Percentiles rank a stretch among this genome's conserved stretches.
Evolutionary conservation across 2,797 vertebrate genomes (phyloP).

Genomic region (Enteromius anoplus): DNA sequence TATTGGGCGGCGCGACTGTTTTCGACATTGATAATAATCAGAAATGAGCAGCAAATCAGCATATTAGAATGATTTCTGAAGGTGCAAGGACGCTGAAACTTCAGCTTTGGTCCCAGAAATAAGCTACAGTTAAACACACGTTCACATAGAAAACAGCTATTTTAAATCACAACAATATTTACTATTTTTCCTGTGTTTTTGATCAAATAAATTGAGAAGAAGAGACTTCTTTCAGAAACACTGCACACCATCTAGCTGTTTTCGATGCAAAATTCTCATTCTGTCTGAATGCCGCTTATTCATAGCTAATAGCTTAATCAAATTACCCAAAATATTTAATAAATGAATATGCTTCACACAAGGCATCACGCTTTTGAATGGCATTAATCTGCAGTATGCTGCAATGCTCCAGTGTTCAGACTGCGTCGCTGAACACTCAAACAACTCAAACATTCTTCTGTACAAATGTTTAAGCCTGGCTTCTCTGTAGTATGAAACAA

Average conservation of each 20-base stretch:
- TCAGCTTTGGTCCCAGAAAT: background rate
- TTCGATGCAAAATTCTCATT: background rate
- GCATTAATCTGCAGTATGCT: background rate
- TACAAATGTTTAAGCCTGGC: constrained; percentile 7
- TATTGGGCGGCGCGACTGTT: background rate
- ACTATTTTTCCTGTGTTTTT: background rate
- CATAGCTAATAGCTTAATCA: background rate
- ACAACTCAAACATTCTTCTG: background rate
- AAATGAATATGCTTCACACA: background rate
- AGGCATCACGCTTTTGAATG: background rate
- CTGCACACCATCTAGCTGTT: background rate
- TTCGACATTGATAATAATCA: background rate
- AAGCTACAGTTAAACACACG: no score
- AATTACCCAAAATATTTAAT: background rate
- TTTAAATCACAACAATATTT: background rate
- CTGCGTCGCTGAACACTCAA: no score
- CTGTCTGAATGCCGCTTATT: background rate
- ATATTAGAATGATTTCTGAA: background rate
- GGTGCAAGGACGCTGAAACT: background rate
- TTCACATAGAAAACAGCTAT: background rate
- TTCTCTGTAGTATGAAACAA: background rate
- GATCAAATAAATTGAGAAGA: background rate
- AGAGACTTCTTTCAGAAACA: background rate
- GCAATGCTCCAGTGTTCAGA: background rate
- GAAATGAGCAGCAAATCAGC: background rate